Base-by-base conservation (phyloP, 1,140 invertebrate species). In the Ooceraea biroi region DNA sequence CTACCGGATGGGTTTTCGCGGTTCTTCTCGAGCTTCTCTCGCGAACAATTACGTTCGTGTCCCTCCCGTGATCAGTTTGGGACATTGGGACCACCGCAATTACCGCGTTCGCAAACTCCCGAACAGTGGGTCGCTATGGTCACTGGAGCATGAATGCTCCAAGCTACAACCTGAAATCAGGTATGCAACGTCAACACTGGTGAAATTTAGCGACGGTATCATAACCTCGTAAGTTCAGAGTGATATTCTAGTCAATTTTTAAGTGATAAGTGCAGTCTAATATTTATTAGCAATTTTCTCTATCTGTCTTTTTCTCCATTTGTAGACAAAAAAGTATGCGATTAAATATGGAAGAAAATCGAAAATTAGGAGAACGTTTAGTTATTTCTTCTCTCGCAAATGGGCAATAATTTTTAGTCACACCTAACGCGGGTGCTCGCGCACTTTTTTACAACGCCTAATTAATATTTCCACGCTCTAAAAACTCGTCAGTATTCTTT, bases 401-500 rank as follows among this genome's bases (percentile, higher is more conserved):
- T 5, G 4, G 12, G 17, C n/a, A 22, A 17, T 65, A 30, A 50
- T 0, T 22, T 36, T 76, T 52, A 3, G 3, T 63, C 19, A 4
- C 4, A 14, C 17, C n/a, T 65, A 36, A 8, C 5, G 11, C 17
- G 14, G 27, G 17, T 19, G 41, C 30, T 44, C 5, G 22, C 10
- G 66, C 46, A 50, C 11, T 65, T 65, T 55, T 65, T 41, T 12
- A 41, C 7, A 0, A 19, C 3, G 2, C 12, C 12, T 57, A 69
- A 69, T 69, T 78, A 41, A 78, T 44, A 69, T 27, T 41, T 78
- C 17, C 36, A 78, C 63, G 63, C 50, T 78, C 76, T 55, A 68
- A 17, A 78, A 78, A 69, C 48, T 69, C 22, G 10, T 17, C 11
- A 25, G 36, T 19, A 44, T 41, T 25, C 48, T 52, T 44, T 66